Evolutionary conservation across 1,140 invertebrate genomes (phyloP).

Genomic region (Drosophila cardini): DNA sequence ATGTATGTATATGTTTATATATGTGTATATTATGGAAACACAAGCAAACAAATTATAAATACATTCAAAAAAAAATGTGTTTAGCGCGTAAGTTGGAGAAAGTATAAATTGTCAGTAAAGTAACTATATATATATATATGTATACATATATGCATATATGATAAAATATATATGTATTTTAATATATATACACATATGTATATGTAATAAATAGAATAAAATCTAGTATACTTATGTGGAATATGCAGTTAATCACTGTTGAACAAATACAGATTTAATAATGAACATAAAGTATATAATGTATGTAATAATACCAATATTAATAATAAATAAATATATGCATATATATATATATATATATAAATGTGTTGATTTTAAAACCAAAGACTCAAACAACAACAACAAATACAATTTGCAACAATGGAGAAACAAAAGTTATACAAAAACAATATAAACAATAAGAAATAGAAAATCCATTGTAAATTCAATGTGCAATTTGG

Average conservation of each 20-base stretch:
- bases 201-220: constrained; percentile 30
- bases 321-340: constrained; percentile 37
- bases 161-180: constrained; percentile 43
- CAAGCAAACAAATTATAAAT: constrained; percentile 67
- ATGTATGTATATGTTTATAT: constrained; percentile 12
- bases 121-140: constrained; percentile 47
- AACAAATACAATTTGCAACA: constrained; percentile 58
- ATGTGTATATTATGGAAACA: constrained; percentile 74
- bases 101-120: constrained; percentile 50
- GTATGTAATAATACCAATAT: constrained; percentile 46
- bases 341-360: constrained; percentile 39
- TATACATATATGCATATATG: constrained; percentile 45
- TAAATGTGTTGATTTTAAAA: constrained; percentile 77
- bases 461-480: constrained; percentile 9
- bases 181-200: constrained; percentile 49
- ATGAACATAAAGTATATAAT: constrained; percentile 35
- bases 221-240: constrained; percentile 34
- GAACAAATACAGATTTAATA: constrained; percentile 23
- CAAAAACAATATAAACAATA: constrained; percentile 28
- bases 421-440: constrained; percentile 23
- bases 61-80: constrained; percentile 61
- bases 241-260: constrained; percentile 47
- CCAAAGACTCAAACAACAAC: constrained; percentile 76
- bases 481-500: constrained; percentile 11
- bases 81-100: constrained; percentile 66